Evolutionary conservation across 2,113 vertebrate species (phyloP).

Genomic region (Centropus bengalensis): DNA sequence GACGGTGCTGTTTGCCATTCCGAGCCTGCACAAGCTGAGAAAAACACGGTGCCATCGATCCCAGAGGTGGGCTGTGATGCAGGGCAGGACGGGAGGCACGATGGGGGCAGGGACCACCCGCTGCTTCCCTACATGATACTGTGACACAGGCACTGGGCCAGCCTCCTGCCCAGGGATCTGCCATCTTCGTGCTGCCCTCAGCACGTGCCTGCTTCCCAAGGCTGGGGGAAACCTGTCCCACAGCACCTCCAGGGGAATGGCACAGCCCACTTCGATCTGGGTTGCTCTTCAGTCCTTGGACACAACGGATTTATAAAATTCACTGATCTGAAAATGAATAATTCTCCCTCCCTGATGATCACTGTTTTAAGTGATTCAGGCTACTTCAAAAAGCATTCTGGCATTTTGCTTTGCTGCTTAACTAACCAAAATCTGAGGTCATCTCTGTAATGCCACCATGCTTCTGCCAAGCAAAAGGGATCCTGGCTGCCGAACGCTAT

Average conservation of each 20-base stretch:
- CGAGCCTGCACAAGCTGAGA: background rate
- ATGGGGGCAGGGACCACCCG: fast-evolving
- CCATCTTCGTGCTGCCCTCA: background rate
- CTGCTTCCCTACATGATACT: background rate
- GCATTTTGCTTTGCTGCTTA: background rate
- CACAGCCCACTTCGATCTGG: background rate
- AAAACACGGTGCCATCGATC: background rate
- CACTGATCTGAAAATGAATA: background rate
- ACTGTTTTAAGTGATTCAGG: background rate
- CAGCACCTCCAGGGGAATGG: background rate
- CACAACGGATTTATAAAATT: background rate
- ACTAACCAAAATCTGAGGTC: background rate
- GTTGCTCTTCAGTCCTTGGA: background rate
- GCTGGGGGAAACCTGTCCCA: background rate
- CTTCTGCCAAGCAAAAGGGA: background rate
- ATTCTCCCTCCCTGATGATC: background rate
- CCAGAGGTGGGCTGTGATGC: background rate
- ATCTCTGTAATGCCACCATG: background rate
- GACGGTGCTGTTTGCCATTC: background rate
- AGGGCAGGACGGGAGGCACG: background rate
- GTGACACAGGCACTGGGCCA: background rate
- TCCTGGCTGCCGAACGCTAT: background rate
- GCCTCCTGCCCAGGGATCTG: background rate
- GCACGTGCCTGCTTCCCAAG: background rate
- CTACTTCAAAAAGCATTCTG: background rate